A percentile compares a stretch with the other conserved stretches of the same genome.
Evolutionary conservation across 92 coral and sea anemone species (phyloP).

Genomic region (Pocillopora grandis): DNA sequence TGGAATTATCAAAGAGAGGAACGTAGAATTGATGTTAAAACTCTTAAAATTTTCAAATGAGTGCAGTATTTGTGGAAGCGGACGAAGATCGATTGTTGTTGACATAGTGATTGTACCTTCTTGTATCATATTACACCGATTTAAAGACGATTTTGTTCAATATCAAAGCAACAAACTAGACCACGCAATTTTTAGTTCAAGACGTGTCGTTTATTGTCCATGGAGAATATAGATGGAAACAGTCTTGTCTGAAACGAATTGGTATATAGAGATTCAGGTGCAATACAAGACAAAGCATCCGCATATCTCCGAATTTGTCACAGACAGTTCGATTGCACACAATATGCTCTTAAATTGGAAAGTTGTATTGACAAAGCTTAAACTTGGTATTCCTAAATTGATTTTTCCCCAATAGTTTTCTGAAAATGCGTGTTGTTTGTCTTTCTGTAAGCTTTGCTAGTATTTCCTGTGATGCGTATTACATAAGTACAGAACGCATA

Average conservation of each 20-base stretch:
- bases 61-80: too few relatives aligned
- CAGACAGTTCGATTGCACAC: background rate
- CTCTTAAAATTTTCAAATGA: too few relatives aligned
- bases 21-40: too few relatives aligned
- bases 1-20: background rate
- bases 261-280: background rate
- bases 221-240: background rate
- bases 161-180: background rate
- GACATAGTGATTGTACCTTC: background rate
- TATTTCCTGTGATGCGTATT: background rate
- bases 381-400: background rate
- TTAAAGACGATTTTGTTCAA: background rate
- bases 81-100: background rate
- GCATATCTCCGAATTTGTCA: background rate
- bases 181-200: background rate
- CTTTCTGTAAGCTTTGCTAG: background rate
- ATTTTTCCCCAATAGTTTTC: background rate
- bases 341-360: background rate
- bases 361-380: background rate
- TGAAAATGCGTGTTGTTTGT: background rate
- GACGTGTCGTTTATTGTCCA: background rate
- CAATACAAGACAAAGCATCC: constrained; percentile 5
- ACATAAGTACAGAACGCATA: too few relatives aligned
- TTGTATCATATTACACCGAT: constrained; percentile 27
- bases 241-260: background rate